Evolutionary conservation across 2,113 vertebrate genomes (phyloP).

Genomic region (Clarias magur): DNA sequence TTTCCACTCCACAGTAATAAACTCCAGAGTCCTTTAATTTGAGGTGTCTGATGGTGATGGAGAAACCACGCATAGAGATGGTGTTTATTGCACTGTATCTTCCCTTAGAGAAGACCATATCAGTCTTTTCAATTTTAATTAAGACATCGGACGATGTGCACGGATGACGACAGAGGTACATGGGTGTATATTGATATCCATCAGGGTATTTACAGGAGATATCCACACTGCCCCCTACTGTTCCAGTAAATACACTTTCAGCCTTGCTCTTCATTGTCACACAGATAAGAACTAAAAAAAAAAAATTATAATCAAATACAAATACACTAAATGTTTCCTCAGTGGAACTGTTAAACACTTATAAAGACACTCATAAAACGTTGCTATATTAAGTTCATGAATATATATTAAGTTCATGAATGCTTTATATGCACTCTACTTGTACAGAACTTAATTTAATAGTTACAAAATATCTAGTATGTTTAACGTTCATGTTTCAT

Average conservation of each 20-base stretch:
- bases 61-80: neutral
- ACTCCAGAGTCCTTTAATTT: constrained; percentile 32
- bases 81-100: constrained; percentile 33
- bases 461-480: neutral
- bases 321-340: neutral
- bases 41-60: constrained; percentile 43
- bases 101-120: neutral
- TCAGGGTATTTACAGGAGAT: constrained; percentile 42
- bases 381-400: neutral
- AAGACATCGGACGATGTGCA: constrained; percentile 35
- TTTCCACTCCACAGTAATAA: constrained; percentile 53
- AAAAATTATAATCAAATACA: no score
- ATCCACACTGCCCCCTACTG: constrained; percentile 34
- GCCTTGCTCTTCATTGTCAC: neutral
- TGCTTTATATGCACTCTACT: neutral
- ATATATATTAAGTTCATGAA: neutral
- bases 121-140: constrained; percentile 13
- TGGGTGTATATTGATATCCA: neutral
- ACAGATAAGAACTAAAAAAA: constrained; percentile 32
- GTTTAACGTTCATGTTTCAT: neutral
- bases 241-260: constrained; percentile 23
- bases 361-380: neutral
- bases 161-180: constrained; percentile 47
- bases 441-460: neutral
- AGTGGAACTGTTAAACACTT: neutral